Conservation (phyloP, 2,113 vertebrate species). For the Pelecanus crispus region DNA sequence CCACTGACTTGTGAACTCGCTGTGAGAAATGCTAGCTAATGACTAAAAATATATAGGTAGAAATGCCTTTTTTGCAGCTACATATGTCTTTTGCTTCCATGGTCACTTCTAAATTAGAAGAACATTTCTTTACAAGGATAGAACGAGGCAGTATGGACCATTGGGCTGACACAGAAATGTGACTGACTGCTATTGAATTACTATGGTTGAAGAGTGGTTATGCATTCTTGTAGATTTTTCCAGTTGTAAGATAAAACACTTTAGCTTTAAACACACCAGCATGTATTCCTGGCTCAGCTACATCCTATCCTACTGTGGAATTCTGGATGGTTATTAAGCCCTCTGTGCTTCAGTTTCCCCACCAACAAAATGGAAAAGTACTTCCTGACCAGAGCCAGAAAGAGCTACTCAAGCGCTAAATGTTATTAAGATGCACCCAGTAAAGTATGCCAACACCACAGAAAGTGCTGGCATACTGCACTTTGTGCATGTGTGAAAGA, state of each 20-base stretch:
- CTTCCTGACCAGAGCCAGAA: not conserved
- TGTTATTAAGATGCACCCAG: not conserved
- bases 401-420: not conserved
- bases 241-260: not conserved
- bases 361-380: not conserved
- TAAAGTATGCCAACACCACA: not conserved
- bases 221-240: not conserved
- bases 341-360: not conserved
- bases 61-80: not conserved
- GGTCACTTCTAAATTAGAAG: not conserved
- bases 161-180: not conserved
- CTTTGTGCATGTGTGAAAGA: not conserved
- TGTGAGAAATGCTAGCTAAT: not conserved
- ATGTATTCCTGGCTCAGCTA: not conserved
- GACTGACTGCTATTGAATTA: not conserved
- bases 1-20: not conserved
- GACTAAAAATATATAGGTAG: not conserved
- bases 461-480: not conserved
- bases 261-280: not conserved
- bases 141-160: not conserved
- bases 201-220: not conserved
- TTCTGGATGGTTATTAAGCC: not conserved
- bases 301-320: not conserved
- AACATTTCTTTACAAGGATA: not conserved
- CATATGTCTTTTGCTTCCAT: not conserved